These are phyloP conservation scores for Dendrocincla tyrannina DNA, from an alignment of 2,797 vertebrate species.

Conservation along the genomic window DNA sequence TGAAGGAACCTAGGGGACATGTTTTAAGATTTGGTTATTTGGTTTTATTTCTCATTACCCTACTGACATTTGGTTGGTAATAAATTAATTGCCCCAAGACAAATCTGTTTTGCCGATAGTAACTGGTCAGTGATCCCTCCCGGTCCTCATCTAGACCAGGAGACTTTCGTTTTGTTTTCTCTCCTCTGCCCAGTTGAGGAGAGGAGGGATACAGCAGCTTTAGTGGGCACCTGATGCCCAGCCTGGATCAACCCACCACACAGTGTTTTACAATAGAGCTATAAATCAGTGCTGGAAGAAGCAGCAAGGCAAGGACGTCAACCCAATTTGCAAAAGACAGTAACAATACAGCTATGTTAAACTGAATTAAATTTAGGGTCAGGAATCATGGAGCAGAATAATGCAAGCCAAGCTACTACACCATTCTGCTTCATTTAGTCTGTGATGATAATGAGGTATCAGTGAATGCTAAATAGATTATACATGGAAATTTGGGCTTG, in stretches of 20 bases:
- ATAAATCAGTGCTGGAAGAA: neutral
- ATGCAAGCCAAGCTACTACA: neutral
- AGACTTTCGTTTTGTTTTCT: neutral
- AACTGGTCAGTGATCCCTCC: neutral
- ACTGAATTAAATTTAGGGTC: neutral
- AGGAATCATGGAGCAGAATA: neutral
- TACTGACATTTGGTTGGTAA: neutral
- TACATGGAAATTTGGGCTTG: neutral
- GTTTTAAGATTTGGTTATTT: neutral
- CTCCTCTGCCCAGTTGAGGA: neutral
- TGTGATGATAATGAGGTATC: neutral
- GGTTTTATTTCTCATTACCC: neutral
- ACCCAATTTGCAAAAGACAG: neutral
- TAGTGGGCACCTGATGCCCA: neutral
- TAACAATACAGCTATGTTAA: neutral
- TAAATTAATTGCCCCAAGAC: neutral
- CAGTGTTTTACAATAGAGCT: neutral
- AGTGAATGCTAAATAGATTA: conserved; percentile 1
- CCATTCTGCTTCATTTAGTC: conserved; percentile 19
- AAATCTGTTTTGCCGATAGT: neutral
- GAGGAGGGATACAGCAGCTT: neutral
- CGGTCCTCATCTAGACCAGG: neutral
- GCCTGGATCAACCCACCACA: neutral
- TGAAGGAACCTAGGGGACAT: rapidly evolving
- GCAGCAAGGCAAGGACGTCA: neutral